Base-by-base conservation (phyloP, 2,797 vertebrate genomes). In the Anisognathus igniventris region DNA sequence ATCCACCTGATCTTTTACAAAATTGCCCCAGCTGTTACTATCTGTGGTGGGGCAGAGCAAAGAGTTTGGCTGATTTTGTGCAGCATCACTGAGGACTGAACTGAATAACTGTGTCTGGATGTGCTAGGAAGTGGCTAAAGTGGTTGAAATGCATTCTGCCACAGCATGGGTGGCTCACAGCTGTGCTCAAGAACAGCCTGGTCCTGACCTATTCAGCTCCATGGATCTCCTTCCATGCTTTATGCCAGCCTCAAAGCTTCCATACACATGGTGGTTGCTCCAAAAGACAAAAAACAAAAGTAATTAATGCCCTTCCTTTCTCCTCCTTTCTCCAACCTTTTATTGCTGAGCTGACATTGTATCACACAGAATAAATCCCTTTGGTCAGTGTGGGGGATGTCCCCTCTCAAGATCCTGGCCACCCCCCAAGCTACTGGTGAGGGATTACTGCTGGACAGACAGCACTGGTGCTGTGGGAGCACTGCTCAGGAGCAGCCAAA, bases 371-470 rank as follows among this genome's bases (percentile, higher is more conserved):
- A 15, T 37, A 68, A 18, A 62, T n/a, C 23, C 7, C 42, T 62
- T 48, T 37, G 42, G 31, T 56, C 42, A 37, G n/a, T 9, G 8
- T 30, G 27, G 28, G 28, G 11, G 17, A 33, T 50, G 8, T 68
- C 16, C 31, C 5, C 22, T 67, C 62, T 33, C 31, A 14, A n/a
- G 40, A 23, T 37, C 27, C 28, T 48, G 27, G 56, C 31, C 20
- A 15, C 5, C 9, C 25, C 24, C 3, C 6, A 8, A 1, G 7
- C 48, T 30, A 1, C 23, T 30, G 37, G 40, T 17, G 61, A 47
- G 35, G 35, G 16, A 27, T 28, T n/a, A 30, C 21, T 33, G 42
- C 56, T 75, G 71, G 14, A 82, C 39, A 53, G 56, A 6, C 31
- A 68, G 31, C 20, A 14, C 20, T 56, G 31, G 5, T 50, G 50